Evolutionary conservation across 2,113 vertebrate species (phyloP), one percentile per base, ranked within the genome.

Genomic region (Sander lucioperca): DNA sequence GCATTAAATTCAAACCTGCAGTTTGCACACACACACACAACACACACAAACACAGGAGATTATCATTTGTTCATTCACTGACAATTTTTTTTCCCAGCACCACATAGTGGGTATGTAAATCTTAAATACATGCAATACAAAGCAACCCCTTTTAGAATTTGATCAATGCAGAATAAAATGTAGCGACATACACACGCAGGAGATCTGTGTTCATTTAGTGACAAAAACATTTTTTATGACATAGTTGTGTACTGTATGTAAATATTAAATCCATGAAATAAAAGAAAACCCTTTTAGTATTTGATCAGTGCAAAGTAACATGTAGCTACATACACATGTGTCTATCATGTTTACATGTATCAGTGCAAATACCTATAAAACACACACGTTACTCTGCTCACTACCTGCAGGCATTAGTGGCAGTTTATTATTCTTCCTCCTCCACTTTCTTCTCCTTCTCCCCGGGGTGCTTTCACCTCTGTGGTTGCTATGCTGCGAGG

Each of bases 401-500:
- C 39, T 30, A 88, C 86, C 81, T 77, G 88, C 82, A 85, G 88
- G 77, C 84, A 67, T 82, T 53, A 79, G 73, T 71, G 83, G 75
- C 79, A 75, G 79, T 69, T 88, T 79, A 89, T 92, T 93, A 83
- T 86, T 91, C 76, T 73, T 82, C 67, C 68, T 84, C 62, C 61
- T 72, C n/a, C 80, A 84, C 21, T 75, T 70, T 13, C 78, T 74
- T 59, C 82, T 85, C 43, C 83, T 84, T 84, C 84, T 89, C 89
- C 89, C 91, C 13, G 45, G 88, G 91, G 91, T 75, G 93, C 88
- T 76, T 88, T 93, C 92, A 93, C 93, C 91, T 93, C 88, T 90
- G 88, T 89, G 86, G 91, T 94, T 92, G 92, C 91, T 92, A 94
- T 89, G 92, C 86, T 91, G 91, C 79, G 36, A 92, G 86, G 87